These are phyloP conservation scores for Cydia amplana DNA, from an alignment of 1,140 invertebrate genomes.

Conservation along the genomic window DNA sequence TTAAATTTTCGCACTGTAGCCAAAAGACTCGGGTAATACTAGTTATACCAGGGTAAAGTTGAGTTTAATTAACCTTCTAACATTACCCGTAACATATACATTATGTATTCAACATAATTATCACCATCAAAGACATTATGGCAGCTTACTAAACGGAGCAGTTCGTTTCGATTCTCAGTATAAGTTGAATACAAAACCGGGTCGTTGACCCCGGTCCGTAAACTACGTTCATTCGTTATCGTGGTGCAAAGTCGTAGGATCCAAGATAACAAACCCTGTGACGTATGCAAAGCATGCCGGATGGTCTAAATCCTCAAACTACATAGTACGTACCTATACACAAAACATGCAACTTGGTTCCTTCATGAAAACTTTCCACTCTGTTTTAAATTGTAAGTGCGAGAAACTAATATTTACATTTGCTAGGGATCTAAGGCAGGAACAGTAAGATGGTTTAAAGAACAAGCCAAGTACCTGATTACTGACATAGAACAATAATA, in stretches of 20 bases:
- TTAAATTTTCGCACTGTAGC: too few species aligned
- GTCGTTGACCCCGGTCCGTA: neutral
- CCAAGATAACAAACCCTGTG: constrained; percentile 10
- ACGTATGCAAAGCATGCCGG: constrained; percentile 13
- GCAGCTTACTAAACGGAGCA: neutral
- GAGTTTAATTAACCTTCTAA: too few species aligned
- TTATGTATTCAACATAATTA: neutral
- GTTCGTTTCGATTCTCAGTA: neutral
- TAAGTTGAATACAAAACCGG: neutral
- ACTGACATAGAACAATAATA: too few species aligned
- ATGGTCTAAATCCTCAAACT: neutral
- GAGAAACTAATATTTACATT: too few species aligned
- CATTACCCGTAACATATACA: too few species aligned
- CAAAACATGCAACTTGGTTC: constrained; percentile 1
- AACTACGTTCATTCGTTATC: constrained; percentile 24
- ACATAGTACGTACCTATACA: neutral
- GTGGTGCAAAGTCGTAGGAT: constrained; percentile 6
- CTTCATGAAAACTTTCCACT: neutral
- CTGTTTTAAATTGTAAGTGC: too few species aligned
- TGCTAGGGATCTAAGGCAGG: too few species aligned
- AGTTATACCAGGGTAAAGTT: too few species aligned
- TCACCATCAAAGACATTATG: neutral
- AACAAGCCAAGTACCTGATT: too few species aligned
- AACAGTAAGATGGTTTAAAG: too few species aligned
- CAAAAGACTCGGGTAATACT: too few species aligned